Evolutionary conservation across 2,113 vertebrate species (phyloP).

Genomic region (Etia nguti): DNA sequence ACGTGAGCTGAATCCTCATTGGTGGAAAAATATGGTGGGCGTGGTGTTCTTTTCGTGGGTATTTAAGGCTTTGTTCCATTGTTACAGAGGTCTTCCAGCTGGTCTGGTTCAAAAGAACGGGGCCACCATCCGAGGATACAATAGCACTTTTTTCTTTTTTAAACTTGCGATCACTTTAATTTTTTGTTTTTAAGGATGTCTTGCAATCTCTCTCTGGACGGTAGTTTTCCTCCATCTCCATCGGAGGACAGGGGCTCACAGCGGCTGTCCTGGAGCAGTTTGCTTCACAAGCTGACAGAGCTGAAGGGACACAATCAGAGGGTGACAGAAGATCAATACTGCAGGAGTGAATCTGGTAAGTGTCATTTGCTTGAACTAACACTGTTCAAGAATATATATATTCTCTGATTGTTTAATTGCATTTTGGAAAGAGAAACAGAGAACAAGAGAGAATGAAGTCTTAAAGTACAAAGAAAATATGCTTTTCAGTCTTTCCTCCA

Average conservation of each 20-base stretch:
- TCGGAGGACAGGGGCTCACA: slow-evolving; percentile 41
- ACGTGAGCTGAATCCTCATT: slow-evolving; percentile 81
- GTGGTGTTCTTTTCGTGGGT: not conserved
- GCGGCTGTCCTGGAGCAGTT: slow-evolving; percentile 66
- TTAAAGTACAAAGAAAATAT: not conserved
- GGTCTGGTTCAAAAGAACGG: not conserved
- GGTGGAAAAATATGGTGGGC: slow-evolving; percentile 54
- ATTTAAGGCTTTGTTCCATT: slow-evolving; percentile 65
- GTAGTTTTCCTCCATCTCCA: slow-evolving; percentile 51
- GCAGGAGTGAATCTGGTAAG: slow-evolving; percentile 57
- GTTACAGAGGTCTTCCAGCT: slow-evolving; percentile 41
- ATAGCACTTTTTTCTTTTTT: not conserved
- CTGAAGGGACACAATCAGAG: slow-evolving; percentile 50
- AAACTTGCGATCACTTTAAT: not conserved
- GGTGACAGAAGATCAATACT: slow-evolving; percentile 8
- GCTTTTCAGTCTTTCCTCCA: not conserved
- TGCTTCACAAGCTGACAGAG: slow-evolving; percentile 65
- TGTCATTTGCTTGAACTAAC: not conserved
- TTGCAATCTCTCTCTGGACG: slow-evolving; percentile 39
- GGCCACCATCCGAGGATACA: not conserved
- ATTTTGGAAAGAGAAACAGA: not conserved
- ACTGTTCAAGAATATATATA: not conserved
- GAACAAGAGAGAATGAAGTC: not conserved
- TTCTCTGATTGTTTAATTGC: not conserved
- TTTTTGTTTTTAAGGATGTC: slow-evolving; percentile 27